Evolutionary conservation across 2,113 vertebrate species (phyloP).

Genomic region (Macquaria australasica): DNA sequence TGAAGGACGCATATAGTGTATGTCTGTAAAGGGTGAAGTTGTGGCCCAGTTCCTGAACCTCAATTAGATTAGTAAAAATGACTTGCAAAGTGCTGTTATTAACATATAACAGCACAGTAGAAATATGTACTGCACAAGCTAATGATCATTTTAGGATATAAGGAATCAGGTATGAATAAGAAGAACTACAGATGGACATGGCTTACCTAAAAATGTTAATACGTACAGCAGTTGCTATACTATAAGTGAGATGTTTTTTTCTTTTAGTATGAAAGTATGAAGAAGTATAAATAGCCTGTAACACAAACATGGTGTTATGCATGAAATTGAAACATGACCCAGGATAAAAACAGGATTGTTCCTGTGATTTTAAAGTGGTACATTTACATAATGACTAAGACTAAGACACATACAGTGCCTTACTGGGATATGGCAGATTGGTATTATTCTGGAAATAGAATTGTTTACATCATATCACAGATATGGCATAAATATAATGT

Average conservation of each 20-base stretch:
- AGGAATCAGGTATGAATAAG: not conserved
- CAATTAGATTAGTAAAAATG: not conserved
- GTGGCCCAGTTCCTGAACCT: not conserved
- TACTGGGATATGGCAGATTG: not conserved
- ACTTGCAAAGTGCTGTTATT: no score
- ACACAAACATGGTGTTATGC: not conserved
- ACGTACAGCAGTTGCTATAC: not conserved
- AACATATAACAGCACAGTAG: not conserved
- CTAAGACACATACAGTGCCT: not conserved
- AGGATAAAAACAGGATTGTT: not conserved
- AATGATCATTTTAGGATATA: not conserved
- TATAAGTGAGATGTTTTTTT: not conserved
- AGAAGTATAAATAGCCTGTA: not conserved
- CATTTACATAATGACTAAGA: slow-evolving; percentile 4
- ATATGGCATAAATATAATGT: not conserved
- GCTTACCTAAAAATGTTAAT: not conserved
- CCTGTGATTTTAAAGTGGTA: slow-evolving; percentile 19
- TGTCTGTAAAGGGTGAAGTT: not conserved
- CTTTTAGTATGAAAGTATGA: not conserved
- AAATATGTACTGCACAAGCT: not conserved
- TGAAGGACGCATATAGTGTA: not conserved
- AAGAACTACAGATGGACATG: not conserved
- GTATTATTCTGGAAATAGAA: not conserved
- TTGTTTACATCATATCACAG: not conserved
- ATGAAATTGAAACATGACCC: not conserved